phyloP scores from a whole-genome alignment of 2,113 vertebrate genomes.

The Pontoporia blainvillei region DNA sequence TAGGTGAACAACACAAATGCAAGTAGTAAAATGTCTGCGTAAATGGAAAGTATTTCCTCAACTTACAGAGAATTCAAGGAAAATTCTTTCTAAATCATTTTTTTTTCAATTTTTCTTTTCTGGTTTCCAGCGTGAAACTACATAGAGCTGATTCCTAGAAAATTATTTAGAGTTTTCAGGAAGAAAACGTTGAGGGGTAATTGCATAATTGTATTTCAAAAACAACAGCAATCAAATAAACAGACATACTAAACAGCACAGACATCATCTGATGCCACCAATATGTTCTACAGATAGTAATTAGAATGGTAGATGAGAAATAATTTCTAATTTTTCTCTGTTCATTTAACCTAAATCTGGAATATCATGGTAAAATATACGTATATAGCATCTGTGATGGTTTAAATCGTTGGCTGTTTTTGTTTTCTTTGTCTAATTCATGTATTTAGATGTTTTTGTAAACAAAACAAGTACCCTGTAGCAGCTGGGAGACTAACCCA shows the following conservation, averaged over 20 bases:
- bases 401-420: slow-evolving; percentile 56
- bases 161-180: not conserved
- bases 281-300: not conserved
- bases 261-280: not conserved
- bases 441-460: slow-evolving; percentile 44
- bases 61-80: not conserved
- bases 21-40: not conserved
- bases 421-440: slow-evolving; percentile 48
- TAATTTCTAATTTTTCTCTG: slow-evolving; percentile 1
- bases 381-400: slow-evolving; percentile 22
- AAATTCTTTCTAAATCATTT: not conserved
- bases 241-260: not conserved
- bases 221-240: not conserved
- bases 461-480: slow-evolving; percentile 46
- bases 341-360: slow-evolving; percentile 40
- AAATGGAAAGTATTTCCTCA: not conserved
- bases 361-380: slow-evolving; percentile 1
- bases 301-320: not conserved
- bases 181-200: not conserved
- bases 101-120: not conserved
- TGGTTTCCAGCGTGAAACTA: not conserved
- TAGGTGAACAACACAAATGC: not conserved
- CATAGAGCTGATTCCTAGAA: not conserved
- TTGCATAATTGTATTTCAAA: not conserved
- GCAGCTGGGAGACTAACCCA: slow-evolving; percentile 56